Evolutionary conservation across 2,113 vertebrate species (phyloP).

Genomic region (Narcine bancroftii): DNA sequence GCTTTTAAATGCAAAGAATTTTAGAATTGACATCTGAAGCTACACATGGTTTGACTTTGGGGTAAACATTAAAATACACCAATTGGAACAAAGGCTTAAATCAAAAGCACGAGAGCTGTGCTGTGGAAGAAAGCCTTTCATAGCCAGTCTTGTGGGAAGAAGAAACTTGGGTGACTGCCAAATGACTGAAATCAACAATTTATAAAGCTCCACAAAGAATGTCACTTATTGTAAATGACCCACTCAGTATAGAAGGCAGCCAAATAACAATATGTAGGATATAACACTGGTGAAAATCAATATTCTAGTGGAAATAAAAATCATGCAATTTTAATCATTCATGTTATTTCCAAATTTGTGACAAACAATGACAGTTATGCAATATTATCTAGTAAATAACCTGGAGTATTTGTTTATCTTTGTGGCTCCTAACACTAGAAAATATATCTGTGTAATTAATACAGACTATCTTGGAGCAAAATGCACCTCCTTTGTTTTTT

Average conservation of each 20-base stretch:
- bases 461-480: neutral
- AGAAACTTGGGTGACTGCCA: neutral
- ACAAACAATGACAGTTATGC: neutral
- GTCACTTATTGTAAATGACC: conserved; percentile 1
- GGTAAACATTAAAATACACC: conserved; percentile 31
- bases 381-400: neutral
- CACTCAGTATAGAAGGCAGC: too few species aligned
- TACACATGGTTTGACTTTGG: conserved; percentile 17
- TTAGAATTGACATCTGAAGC: conserved; percentile 23
- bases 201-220: conserved; percentile 29
- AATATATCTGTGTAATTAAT: neutral
- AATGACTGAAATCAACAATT: conserved; percentile 29
- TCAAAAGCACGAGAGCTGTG: conserved; percentile 1
- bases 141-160: conserved; percentile 1
- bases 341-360: neutral
- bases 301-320: neutral
- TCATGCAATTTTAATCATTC: neutral
- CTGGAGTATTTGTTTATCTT: neutral
- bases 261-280: neutral
- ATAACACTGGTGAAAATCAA: neutral
- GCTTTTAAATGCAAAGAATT: conserved; percentile 31
- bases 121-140: conserved; percentile 28
- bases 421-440: neutral
- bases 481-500: neutral
- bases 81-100: conserved; percentile 31